A percentile compares a stretch with the other conserved stretches of the same genome.
These are phyloP conservation scores for Caenorhabditis auriculariae DNA, from an alignment of 2,888 invertebrate species.

Conservation along the genomic window DNA sequence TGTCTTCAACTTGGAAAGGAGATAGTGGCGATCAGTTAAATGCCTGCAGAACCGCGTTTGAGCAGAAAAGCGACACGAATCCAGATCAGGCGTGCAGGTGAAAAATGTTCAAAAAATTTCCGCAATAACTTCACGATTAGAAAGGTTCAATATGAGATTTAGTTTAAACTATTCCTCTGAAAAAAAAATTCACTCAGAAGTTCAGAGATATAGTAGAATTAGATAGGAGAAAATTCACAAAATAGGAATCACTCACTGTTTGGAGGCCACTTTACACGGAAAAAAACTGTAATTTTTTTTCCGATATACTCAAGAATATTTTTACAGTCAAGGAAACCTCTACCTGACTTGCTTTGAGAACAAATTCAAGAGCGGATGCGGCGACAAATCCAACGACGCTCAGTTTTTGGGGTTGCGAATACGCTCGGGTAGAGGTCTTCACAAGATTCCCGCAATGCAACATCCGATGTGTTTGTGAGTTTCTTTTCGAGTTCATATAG, in stretches of 20 bases:
- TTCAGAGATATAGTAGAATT: neutral
- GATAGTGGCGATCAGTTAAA: constrained; percentile 20
- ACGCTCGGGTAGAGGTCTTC: constrained; percentile 43
- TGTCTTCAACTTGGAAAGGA: constrained; percentile 36
- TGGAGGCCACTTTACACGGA: neutral
- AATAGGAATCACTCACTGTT: too few species aligned
- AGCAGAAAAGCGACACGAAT: constrained; percentile 18
- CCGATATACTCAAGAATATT: too few species aligned
- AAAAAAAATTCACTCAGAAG: neutral
- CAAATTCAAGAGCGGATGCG: constrained; percentile 33
- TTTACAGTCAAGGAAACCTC: constrained; percentile 30
- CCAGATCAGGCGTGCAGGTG: constrained; percentile 34
- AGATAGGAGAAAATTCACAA: too few species aligned
- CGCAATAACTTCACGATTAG: neutral
- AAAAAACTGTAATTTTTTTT: constrained; percentile 2
- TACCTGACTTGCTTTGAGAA: constrained; percentile 38
- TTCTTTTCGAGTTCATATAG: neutral
- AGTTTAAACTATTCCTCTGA: neutral
- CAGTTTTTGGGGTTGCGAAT: constrained; percentile 52
- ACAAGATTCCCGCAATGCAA: constrained; percentile 48
- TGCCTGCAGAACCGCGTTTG: constrained; percentile 32
- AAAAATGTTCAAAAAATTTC: constrained; percentile 2
- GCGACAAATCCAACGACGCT: constrained; percentile 30
- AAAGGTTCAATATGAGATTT: neutral
- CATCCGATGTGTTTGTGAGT: constrained; percentile 44